Conservation (phyloP, 2,113 vertebrate species). For the Indicator indicator region DNA sequence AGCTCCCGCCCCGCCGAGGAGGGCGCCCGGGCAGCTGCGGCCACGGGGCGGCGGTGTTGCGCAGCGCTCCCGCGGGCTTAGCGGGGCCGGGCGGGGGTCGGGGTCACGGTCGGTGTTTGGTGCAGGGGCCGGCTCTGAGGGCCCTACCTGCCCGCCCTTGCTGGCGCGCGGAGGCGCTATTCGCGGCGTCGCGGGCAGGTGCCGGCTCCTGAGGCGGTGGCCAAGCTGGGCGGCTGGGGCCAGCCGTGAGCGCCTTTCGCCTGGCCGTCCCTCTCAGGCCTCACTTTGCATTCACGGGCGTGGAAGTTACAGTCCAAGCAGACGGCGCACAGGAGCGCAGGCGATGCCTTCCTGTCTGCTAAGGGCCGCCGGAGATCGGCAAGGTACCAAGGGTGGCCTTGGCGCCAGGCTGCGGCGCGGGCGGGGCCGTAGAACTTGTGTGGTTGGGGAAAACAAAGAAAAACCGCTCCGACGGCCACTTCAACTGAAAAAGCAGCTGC, state of each 20-base stretch:
- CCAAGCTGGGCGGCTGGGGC: not conserved
- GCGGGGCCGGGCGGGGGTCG: not conserved
- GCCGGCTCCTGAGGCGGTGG: not conserved
- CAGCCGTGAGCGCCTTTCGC: too few relatives aligned
- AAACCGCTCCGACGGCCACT: not conserved
- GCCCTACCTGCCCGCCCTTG: too few relatives aligned
- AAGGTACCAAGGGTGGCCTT: not conserved
- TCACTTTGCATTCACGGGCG: fast-evolving
- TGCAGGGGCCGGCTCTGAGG: not conserved
- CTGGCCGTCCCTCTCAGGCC: too few relatives aligned
- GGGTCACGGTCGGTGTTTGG: not conserved
- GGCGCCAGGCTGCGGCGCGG: not conserved
- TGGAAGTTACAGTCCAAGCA: not conserved
- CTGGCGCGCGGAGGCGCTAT: not conserved
- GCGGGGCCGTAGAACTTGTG: fast-evolving
- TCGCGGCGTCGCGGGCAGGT: not conserved
- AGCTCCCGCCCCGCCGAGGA: too few relatives aligned
- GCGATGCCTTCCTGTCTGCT: too few relatives aligned
- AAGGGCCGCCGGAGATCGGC: not conserved
- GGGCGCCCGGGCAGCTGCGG: not conserved
- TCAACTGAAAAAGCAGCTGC: not conserved
- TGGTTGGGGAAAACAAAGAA: not conserved
- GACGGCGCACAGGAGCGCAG: not conserved
- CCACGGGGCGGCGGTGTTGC: constrained; percentile 41
- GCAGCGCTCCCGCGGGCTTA: not conserved